Percentiles rank a stretch among this genome's conserved stretches.
Evolutionary conservation across 2,888 invertebrate species (phyloP).

Genomic region (Epistrophe grossulariae): DNA sequence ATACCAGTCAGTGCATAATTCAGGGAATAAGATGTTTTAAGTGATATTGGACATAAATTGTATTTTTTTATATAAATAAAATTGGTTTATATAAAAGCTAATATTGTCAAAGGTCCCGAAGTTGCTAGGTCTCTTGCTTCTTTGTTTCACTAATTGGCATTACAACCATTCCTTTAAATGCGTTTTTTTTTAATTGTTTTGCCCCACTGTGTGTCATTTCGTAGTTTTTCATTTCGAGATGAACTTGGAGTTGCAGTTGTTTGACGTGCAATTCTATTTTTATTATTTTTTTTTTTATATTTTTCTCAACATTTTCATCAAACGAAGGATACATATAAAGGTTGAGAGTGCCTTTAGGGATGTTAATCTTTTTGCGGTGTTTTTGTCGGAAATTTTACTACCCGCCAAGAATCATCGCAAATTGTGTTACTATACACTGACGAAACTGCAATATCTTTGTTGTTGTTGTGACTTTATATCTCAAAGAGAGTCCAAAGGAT

Average conservation of each 20-base stretch:
- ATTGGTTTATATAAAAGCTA: no score
- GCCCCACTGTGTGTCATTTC: background rate
- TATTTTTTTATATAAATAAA: no score
- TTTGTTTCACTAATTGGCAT: no score
- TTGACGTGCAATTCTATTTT: slow-evolving; percentile 38
- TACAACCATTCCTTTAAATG: background rate
- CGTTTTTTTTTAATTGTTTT: background rate
- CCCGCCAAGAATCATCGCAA: background rate
- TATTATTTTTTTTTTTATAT: slow-evolving; percentile 12
- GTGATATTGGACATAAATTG: no score
- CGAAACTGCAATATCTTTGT: slow-evolving; percentile 45
- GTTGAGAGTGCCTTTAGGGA: slow-evolving; percentile 26
- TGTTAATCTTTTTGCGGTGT: slow-evolving; percentile 35
- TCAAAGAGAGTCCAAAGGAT: slow-evolving; percentile 22
- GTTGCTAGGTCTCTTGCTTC: no score
- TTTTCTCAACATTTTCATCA: slow-evolving; percentile 6
- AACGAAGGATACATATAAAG: slow-evolving; percentile 10
- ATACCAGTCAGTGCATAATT: no score
- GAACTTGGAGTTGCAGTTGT: slow-evolving; percentile 48
- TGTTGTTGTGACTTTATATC: background rate
- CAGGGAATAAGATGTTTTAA: no score
- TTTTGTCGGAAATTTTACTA: slow-evolving; percentile 40
- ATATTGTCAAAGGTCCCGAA: no score
- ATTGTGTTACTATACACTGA: slow-evolving; percentile 34
- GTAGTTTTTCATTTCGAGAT: slow-evolving; percentile 6